These are phyloP conservation scores for Ladona fulva DNA, from an alignment of 1,140 invertebrate species.

Conservation along the genomic window DNA sequence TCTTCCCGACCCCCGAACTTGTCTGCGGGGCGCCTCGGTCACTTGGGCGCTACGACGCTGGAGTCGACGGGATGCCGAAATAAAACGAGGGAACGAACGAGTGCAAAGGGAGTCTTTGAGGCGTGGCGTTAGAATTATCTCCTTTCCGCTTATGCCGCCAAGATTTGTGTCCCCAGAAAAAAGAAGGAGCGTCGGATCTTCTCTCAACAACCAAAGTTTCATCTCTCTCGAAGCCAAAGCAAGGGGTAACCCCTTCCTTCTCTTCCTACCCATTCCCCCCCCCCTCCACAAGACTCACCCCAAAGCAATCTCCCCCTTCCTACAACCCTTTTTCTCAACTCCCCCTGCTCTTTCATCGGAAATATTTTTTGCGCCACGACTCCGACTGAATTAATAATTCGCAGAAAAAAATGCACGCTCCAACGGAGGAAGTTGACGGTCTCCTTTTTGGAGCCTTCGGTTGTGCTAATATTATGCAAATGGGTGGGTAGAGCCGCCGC, in stretches of 20 bases:
- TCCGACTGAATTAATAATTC: slow-evolving; percentile 1
- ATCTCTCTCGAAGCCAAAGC: neutral
- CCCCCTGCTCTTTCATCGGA: no score
- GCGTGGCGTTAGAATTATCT: neutral
- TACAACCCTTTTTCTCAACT: no score
- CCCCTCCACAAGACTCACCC: neutral
- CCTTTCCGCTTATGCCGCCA: neutral
- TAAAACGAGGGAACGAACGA: neutral
- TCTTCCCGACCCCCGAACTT: no score
- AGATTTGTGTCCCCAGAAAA: neutral
- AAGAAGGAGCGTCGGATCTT: neutral
- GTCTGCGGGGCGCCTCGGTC: no score
- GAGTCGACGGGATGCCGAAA: no score
- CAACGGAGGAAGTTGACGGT: no score
- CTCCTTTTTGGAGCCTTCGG: neutral
- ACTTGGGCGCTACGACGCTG: no score
- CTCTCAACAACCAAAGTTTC: neutral
- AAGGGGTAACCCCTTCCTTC: neutral
- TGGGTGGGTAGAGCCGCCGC: neutral
- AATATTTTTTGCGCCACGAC: neutral
- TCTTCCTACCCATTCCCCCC: neutral
- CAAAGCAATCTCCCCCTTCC: no score
- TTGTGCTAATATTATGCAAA: neutral
- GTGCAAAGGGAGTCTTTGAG: slow-evolving; percentile 3
- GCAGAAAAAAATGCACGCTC: neutral